These are phyloP conservation scores for Apantesis nais DNA, from an alignment of 2,888 invertebrate genomes.

Conservation along the genomic window DNA sequence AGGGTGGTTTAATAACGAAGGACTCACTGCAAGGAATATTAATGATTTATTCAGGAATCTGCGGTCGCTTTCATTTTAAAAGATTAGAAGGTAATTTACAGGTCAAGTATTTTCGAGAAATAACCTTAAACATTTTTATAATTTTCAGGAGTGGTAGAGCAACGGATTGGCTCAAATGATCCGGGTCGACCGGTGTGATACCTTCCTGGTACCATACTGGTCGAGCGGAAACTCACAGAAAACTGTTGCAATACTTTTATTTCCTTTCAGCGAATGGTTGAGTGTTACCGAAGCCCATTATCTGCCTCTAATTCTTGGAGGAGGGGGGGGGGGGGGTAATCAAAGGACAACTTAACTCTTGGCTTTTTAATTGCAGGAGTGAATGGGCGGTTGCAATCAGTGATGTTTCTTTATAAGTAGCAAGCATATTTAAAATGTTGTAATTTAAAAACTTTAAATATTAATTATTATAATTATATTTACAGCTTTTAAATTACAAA, in stretches of 20 bases:
- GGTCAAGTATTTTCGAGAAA: background rate
- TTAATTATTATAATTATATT: background rate
- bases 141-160: too few species aligned
- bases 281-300: too few species aligned
- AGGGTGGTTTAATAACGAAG: background rate
- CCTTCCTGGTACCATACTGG: too few species aligned
- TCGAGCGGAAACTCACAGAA: too few species aligned
- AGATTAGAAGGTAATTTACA: background rate
- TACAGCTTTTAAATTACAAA: background rate
- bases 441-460: background rate
- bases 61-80: background rate
- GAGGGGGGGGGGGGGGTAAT: background rate
- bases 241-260: too few species aligned
- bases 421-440: background rate
- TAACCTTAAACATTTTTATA: background rate
- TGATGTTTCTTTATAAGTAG: too few species aligned
- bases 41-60: background rate
- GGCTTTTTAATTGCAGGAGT: background rate
- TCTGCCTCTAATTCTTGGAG: too few species aligned
- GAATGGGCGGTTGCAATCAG: background rate
- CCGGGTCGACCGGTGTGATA: too few species aligned
- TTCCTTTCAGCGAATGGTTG: too few species aligned
- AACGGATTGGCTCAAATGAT: too few species aligned
- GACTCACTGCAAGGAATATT: too few species aligned
- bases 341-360: background rate